Percentiles rank a stretch among this genome's conserved stretches.
Evolutionary conservation across 2,888 invertebrate genomes (phyloP).

Genomic region (Trachelus troglodyta): DNA sequence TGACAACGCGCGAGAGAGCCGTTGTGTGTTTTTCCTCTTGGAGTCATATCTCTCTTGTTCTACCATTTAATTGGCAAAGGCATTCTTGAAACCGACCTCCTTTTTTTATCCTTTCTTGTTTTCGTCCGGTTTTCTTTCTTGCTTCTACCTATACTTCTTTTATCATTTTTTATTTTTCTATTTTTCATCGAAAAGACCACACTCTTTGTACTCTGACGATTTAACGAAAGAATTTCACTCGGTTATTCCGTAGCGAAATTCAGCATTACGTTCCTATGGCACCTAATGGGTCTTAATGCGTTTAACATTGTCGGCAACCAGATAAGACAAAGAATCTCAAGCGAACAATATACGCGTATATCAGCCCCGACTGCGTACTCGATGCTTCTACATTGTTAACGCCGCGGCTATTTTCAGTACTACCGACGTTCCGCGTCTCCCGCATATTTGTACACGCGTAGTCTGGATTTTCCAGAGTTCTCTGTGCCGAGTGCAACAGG

Average conservation of each 20-base stretch:
- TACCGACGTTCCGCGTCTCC: neutral
- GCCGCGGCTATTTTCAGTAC: neutral
- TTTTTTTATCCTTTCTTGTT: neutral
- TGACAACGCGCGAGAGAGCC: neutral
- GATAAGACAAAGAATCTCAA: neutral
- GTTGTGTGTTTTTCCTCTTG: neutral
- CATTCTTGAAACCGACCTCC: neutral
- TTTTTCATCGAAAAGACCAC: neutral
- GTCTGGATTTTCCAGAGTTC: neutral
- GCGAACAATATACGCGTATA: neutral
- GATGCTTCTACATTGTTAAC: neutral
- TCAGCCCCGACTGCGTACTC: neutral
- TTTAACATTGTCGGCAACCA: neutral
- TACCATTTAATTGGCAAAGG: neutral
- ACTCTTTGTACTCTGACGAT: neutral
- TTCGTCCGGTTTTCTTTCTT: neutral
- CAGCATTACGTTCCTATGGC: neutral
- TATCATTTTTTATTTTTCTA: neutral
- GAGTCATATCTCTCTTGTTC: neutral
- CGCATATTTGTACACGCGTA: neutral
- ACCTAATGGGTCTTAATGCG: neutral
- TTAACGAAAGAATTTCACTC: neutral
- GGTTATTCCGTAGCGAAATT: neutral
- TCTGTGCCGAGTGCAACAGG: neutral
- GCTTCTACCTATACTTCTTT: neutral